Base-by-base conservation (phyloP, 2,113 vertebrate genomes). In the Sinocyclocheilus grahami region DNA sequence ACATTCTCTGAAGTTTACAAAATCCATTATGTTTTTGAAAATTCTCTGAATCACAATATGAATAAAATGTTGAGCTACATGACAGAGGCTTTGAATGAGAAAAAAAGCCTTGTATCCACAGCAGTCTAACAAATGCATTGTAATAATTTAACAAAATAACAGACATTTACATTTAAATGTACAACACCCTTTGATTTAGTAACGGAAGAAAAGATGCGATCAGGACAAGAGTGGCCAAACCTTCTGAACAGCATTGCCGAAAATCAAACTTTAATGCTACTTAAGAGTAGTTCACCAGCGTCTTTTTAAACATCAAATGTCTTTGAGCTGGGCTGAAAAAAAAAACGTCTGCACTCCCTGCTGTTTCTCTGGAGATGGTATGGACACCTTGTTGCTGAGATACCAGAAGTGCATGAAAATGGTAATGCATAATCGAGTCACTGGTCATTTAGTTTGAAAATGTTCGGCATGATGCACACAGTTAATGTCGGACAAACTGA, bases 1-100 rank as follows among this genome's bases (percentile, higher is more conserved):
- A 89, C 89, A 89, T 89, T 89, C 89, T 89, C 76, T 83, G 80
- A 86, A 71, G 62, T 84, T 86, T 79, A 87, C 87, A 69, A 88
- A 89, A 86, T 88, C 82, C 42, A 53, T 89, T 62, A 84, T 22
- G 80, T 63, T 79, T 88, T 72, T 9, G 82, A 86, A 81, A 78
- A 60, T 82, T 24, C 81, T 65, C 51, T 71, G 77, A 67, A 78
- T 80, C 60, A 78, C 55, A 60, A 82, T 67, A 55, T 53, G 72
- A 39, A 55, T 80, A 42, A 53, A 74, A 72, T 82, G 75, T 58
- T 69, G 24, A 55, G 37, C 78, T 82, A 72, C 84, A 82, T 74
- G 82, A 80, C 10, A 77, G 58, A 72, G 77, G 77, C 75, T 76
- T 82, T 24, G 14, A 85, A 82, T 71, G 63, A 87, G 42, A 82